These are phyloP conservation scores for Machimus rusticus DNA, from an alignment of 2,888 invertebrate genomes.

Conservation along the genomic window DNA sequence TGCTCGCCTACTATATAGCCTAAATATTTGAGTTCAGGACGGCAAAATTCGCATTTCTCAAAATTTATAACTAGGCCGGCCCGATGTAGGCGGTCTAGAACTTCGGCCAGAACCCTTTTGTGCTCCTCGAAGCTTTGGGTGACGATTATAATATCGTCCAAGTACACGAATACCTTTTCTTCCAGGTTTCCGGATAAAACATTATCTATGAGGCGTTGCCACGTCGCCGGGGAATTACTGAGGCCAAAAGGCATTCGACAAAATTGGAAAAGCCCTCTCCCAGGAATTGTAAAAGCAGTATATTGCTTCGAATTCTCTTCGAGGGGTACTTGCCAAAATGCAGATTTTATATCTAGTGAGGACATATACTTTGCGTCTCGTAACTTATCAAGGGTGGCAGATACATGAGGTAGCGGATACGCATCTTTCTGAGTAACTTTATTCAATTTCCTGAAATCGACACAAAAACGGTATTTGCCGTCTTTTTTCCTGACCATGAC, in stretches of 20 bases:
- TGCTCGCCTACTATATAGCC: conserved; percentile 39
- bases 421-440: background rate
- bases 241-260: background rate
- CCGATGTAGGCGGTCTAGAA: background rate
- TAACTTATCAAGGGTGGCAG: background rate
- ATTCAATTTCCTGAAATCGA: background rate
- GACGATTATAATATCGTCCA: background rate
- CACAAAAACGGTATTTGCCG: background rate
- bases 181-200: background rate
- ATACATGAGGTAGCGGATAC: background rate
- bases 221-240: background rate
- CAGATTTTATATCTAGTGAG: background rate
- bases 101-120: background rate
- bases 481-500: background rate
- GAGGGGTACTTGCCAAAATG: background rate
- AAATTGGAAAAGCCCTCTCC: background rate
- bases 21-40: conserved; percentile 28
- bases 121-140: background rate
- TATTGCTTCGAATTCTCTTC: background rate
- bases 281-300: background rate
- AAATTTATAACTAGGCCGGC: background rate
- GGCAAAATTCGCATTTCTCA: conserved; percentile 29
- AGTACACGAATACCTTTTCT: background rate
- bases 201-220: background rate
- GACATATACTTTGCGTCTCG: background rate